A percentile compares a stretch with the other conserved stretches of the same genome.
phyloP scores from a whole-genome alignment of 2,888 invertebrate genomes.

The Ectemnius lituratus region DNA sequence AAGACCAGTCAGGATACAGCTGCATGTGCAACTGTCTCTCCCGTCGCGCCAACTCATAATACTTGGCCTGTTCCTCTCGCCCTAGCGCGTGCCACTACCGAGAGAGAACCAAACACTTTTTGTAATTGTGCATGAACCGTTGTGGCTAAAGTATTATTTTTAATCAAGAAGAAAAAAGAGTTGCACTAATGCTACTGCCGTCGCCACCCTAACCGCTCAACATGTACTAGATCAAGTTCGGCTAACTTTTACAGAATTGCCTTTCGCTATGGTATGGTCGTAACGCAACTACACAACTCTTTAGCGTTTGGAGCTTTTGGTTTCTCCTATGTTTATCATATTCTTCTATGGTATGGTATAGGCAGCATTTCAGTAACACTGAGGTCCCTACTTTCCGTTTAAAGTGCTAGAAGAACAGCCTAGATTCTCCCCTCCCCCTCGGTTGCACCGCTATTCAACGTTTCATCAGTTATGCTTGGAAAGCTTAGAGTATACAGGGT shows the following conservation, averaged over 20 bases:
- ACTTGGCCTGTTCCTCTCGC: slow-evolving; percentile 99
- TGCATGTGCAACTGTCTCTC: slow-evolving; percentile 99
- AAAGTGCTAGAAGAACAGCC: slow-evolving; percentile 86
- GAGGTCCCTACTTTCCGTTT: slow-evolving; percentile 80
- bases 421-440: slow-evolving; percentile 79
- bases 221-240: slow-evolving; percentile 33
- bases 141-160: slow-evolving; percentile 59
- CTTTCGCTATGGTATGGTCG: slow-evolving; percentile 15
- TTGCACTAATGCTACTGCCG: slow-evolving; percentile 74
- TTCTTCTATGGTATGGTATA: slow-evolving; percentile 20
- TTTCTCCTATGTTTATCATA: neutral
- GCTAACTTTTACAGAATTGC: slow-evolving; percentile 19
- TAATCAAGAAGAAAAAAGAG: slow-evolving; percentile 64
- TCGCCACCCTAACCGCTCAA: slow-evolving; percentile 68
- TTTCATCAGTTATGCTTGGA: slow-evolving; percentile 30
- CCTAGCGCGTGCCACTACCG: slow-evolving; percentile 99
- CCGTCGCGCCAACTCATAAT: slow-evolving; percentile 99
- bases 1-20: slow-evolving; percentile 99
- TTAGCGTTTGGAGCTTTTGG: slow-evolving; percentile 22
- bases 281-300: slow-evolving; percentile 30
- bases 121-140: slow-evolving; percentile 65
- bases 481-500: slow-evolving; percentile 50
- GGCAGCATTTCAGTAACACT: slow-evolving; percentile 73
- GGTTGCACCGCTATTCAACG: slow-evolving; percentile 77
- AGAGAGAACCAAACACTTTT: slow-evolving; percentile 78